phyloP scores from a whole-genome alignment of 2,888 invertebrate species.

The Drosophila emarginata region DNA sequence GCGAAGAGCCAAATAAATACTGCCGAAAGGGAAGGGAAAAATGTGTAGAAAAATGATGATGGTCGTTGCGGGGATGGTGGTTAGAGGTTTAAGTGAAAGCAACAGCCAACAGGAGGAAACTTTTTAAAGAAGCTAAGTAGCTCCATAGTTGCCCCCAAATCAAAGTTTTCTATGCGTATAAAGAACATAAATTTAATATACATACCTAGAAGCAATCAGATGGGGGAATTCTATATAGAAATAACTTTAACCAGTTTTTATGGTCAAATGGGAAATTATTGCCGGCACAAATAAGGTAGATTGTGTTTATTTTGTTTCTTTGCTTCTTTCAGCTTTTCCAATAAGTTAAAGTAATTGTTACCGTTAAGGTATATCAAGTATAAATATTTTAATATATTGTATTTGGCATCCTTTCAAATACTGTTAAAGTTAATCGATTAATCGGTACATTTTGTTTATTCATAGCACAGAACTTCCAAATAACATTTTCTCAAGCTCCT shows the following conservation, averaged over 20 bases:
- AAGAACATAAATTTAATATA: slow-evolving; percentile 34
- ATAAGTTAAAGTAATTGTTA: not conserved
- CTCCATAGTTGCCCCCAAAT: slow-evolving; percentile 7
- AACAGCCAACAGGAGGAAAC: slow-evolving; percentile 41
- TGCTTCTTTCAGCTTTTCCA: not conserved
- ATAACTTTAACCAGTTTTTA: not conserved
- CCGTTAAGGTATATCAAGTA: not conserved
- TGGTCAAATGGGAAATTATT: slow-evolving; percentile 6
- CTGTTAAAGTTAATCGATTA: not conserved
- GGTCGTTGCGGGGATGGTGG: not conserved
- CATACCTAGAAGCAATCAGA: not conserved
- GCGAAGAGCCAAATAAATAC: slow-evolving; percentile 66
- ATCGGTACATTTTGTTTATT: not conserved
- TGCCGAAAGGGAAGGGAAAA: slow-evolving; percentile 8
- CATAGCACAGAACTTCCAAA: not conserved
- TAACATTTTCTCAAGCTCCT: not conserved
- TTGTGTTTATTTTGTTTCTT: not conserved
- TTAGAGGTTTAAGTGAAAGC: slow-evolving; percentile 53
- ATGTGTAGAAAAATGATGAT: not conserved
- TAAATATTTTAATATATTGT: not conserved
- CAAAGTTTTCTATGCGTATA: slow-evolving; percentile 10
- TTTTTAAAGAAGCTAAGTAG: slow-evolving; percentile 29
- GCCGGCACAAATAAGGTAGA: not conserved
- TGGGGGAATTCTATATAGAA: not conserved
- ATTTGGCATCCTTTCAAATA: too few species aligned